A percentile compares a stretch with the other conserved stretches of the same genome.
phyloP scores from a whole-genome alignment of 2,888 invertebrate species.

The Macrophya annulata region DNA sequence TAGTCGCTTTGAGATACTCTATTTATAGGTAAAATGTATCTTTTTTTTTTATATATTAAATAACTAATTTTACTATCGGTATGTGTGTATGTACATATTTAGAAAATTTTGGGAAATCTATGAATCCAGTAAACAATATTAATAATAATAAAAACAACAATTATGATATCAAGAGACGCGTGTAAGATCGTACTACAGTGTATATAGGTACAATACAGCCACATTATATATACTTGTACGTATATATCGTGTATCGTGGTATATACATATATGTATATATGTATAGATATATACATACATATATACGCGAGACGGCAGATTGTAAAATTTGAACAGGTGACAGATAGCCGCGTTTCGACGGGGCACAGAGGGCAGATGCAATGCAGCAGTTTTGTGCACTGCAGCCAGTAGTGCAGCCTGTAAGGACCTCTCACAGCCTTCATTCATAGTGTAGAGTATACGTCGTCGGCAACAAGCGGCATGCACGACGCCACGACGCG shows the following conservation, averaged over 20 bases:
- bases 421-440: slow-evolving; percentile 53
- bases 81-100: background rate
- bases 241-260: too few species aligned
- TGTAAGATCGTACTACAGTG: too few species aligned
- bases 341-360: slow-evolving; percentile 70
- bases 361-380: slow-evolving; percentile 69
- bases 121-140: background rate
- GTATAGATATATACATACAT: slow-evolving; percentile 26
- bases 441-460: slow-evolving; percentile 50
- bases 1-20: background rate
- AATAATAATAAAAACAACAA: too few species aligned
- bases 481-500: background rate
- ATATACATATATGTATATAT: background rate
- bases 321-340: slow-evolving; percentile 78
- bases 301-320: slow-evolving; percentile 66
- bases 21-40: background rate
- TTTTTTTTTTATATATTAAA: background rate
- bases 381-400: slow-evolving; percentile 66
- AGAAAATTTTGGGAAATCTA: background rate
- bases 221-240: background rate
- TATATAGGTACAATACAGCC: too few species aligned
- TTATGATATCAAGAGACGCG: too few species aligned
- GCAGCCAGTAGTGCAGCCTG: slow-evolving; percentile 54
- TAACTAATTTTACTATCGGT: background rate
- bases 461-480: slow-evolving; percentile 51